phyloP scores from a whole-genome alignment of 2,888 invertebrate genomes.

The Taenaris catops region DNA sequence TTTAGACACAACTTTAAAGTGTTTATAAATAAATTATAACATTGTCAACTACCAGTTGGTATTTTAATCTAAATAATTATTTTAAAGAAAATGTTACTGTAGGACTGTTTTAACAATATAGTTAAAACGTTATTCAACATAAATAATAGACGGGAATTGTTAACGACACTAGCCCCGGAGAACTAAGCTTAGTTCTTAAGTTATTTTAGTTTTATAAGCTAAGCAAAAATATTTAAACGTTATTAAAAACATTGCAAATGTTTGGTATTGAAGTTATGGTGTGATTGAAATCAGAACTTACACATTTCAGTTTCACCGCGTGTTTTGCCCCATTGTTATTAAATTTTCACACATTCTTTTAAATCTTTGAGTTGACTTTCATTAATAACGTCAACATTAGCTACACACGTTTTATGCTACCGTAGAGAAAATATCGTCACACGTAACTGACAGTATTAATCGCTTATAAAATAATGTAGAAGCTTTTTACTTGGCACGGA shows the following conservation, averaged over 20 bases:
- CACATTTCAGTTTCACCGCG: conserved; percentile 4
- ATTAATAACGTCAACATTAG: not conserved
- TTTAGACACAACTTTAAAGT: too few species aligned
- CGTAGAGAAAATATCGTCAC: conserved; percentile 4
- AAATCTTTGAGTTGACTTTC: not conserved
- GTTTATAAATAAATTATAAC: too few species aligned
- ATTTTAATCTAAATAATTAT: too few species aligned
- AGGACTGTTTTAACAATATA: too few species aligned
- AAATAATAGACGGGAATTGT: too few species aligned
- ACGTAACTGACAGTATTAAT: not conserved
- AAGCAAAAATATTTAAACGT: too few species aligned
- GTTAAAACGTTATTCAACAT: too few species aligned
- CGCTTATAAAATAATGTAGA: conserved; percentile 1
- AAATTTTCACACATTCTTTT: not conserved
- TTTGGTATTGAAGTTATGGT: conserved; percentile 1
- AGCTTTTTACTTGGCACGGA: not conserved
- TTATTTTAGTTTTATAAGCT: too few species aligned
- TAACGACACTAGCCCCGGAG: too few species aligned
- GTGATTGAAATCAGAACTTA: not conserved
- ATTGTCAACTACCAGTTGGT: too few species aligned
- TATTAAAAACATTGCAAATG: not conserved
- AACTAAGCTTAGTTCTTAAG: too few species aligned
- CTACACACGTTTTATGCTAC: conserved; percentile 1
- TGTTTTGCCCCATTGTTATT: conserved; percentile 1
- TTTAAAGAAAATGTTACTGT: too few species aligned